Percentiles rank a stretch among this genome's conserved stretches.
phyloP scores from a whole-genome alignment of 2,797 vertebrate species.

The Sarcoramphus papa region DNA sequence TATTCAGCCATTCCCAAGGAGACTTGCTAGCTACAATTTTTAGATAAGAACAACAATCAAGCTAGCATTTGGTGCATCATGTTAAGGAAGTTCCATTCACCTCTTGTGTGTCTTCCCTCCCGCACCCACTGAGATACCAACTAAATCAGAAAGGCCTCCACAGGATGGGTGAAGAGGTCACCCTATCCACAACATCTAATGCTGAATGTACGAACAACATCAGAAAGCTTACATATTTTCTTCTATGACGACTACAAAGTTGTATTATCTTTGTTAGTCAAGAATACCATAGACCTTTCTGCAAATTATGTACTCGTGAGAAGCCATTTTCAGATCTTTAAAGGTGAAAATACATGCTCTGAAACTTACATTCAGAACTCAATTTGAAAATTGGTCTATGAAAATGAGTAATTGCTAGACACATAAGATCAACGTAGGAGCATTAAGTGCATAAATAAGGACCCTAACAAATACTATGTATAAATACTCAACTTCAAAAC shows the following conservation, averaged over 20 bases:
- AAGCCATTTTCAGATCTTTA: neutral
- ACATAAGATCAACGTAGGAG: neutral
- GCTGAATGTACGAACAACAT: accelerated
- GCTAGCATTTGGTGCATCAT: neutral
- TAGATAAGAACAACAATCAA: neutral
- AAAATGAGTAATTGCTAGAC: neutral
- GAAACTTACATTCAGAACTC: neutral
- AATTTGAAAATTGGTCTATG: neutral
- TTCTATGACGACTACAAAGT: accelerated
- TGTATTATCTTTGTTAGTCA: neutral
- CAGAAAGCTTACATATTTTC: neutral
- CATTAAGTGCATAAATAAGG: neutral
- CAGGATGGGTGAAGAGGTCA: neutral
- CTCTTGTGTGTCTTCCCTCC: neutral
- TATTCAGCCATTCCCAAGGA: neutral
- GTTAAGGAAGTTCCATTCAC: neutral
- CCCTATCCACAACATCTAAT: neutral
- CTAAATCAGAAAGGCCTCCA: neutral
- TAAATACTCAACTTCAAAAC: neutral
- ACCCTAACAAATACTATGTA: neutral
- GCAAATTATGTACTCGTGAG: neutral
- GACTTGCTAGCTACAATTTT: neutral
- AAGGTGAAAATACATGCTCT: neutral
- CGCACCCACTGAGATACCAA: neutral
- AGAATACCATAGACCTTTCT: neutral